Percentiles rank a stretch among this genome's conserved stretches.
Evolutionary conservation across 2,888 invertebrate species (phyloP).

Genomic region (Oeneis ivallda): DNA sequence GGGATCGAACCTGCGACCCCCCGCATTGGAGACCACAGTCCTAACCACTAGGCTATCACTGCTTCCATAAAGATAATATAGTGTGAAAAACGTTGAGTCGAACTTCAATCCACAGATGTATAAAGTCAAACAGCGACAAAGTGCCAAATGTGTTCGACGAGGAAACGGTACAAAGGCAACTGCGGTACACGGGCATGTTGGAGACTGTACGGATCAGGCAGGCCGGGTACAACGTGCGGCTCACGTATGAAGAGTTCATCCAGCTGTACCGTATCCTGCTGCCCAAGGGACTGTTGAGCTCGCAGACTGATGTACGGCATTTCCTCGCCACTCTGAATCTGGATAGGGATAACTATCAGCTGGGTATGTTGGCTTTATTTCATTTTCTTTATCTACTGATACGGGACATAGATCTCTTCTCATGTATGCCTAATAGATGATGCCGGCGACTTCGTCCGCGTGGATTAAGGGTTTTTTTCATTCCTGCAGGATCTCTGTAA

Average conservation of each 20-base stretch:
- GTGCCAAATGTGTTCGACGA: constrained; percentile 96
- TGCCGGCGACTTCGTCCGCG: no score
- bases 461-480: no score
- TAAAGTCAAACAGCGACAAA: constrained; percentile 97
- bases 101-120: constrained; percentile 83
- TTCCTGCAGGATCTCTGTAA: no score
- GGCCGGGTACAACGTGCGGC: constrained; percentile 96
- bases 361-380: constrained; percentile 74
- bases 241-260: constrained; percentile 96
- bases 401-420: no score
- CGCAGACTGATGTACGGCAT: constrained; percentile 91
- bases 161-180: constrained; percentile 91
- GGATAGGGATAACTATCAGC: constrained; percentile 94
- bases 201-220: constrained; percentile 97
- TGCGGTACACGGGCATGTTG: constrained; percentile 97
- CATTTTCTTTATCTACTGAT: background rate
- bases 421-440: no score
- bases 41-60: no score
- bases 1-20: no score
- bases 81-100: background rate
- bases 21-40: no score
- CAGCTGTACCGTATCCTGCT: constrained; percentile 95
- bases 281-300: constrained; percentile 92
- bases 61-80: no score
- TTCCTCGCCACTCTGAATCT: constrained; percentile 92